These are phyloP conservation scores for Heliconius hortense DNA, from an alignment of 2,888 invertebrate genomes.

Conservation along the genomic window DNA sequence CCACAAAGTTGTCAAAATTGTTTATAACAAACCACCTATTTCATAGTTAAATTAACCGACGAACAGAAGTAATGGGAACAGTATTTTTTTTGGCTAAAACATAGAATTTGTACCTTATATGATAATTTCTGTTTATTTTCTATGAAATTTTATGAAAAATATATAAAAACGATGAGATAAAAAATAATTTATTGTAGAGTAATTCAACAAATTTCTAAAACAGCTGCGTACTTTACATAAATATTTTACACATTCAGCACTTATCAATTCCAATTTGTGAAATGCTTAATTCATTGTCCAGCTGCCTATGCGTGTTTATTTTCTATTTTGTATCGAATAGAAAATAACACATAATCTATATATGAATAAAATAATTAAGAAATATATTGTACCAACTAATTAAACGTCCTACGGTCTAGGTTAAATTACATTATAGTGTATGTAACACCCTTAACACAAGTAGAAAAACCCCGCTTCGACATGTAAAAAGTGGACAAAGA, in stretches of 20 bases:
- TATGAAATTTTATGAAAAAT: background rate
- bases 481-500: no score
- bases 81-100: background rate
- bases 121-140: background rate
- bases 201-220: background rate
- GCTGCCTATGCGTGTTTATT: background rate
- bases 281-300: conserved; percentile 2
- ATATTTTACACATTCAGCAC: conserved; percentile 18
- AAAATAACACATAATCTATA: background rate
- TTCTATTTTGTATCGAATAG: background rate
- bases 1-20: conserved; percentile 33
- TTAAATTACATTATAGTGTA: no score
- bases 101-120: background rate
- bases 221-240: conserved; percentile 18
- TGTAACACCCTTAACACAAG: no score
- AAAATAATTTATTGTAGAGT: background rate
- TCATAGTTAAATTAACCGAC: background rate
- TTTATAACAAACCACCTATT: conserved; percentile 28
- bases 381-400: background rate
- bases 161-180: background rate
- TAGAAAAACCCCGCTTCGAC: no score
- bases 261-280: conserved; percentile 16
- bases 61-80: background rate
- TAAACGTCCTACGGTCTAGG: no score
- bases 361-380: background rate